Conservation (phyloP, 2,113 vertebrate species). For the Cololabis saira region DNA sequence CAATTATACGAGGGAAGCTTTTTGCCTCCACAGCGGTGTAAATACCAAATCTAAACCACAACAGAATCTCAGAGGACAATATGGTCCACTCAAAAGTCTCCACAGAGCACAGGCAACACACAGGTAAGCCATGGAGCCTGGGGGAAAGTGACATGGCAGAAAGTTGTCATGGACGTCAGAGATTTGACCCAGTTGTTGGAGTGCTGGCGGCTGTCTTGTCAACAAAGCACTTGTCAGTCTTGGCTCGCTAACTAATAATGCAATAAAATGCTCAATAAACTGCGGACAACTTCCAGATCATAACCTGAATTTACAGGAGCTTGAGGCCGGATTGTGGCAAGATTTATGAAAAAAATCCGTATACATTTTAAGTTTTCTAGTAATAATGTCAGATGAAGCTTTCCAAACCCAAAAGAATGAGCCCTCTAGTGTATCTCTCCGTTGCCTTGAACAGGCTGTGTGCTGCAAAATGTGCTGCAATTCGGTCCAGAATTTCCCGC, state of each 20-base stretch:
- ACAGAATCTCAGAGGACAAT: constrained; percentile 15
- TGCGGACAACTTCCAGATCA: constrained; percentile 13
- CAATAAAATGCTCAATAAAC: constrained; percentile 25
- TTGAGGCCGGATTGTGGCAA: too few species aligned
- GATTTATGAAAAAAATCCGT: too few species aligned
- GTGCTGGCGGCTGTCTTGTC: constrained; percentile 67
- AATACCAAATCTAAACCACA: constrained; percentile 9
- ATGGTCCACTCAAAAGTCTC: constrained; percentile 21
- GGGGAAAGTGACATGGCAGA: constrained; percentile 53
- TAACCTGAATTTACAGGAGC: constrained; percentile 17
- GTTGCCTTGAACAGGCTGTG: too few species aligned
- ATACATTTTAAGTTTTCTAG: too few species aligned
- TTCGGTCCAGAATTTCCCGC: too few species aligned
- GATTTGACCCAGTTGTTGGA: constrained; percentile 70
- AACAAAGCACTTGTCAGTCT: constrained; percentile 58
- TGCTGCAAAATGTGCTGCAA: too few species aligned
- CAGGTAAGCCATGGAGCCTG: constrained; percentile 41
- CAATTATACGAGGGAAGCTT: constrained; percentile 51
- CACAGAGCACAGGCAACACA: constrained; percentile 46
- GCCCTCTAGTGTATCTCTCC: too few species aligned
- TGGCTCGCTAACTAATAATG: constrained; percentile 15
- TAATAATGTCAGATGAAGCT: too few species aligned
- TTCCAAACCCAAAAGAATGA: too few species aligned
- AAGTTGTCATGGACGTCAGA: constrained; percentile 65
- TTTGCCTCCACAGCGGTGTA: constrained; percentile 11